Evolutionary conservation across 2,797 vertebrate species (phyloP).

Genomic region (Tokudaia tokunoshimensis): DNA sequence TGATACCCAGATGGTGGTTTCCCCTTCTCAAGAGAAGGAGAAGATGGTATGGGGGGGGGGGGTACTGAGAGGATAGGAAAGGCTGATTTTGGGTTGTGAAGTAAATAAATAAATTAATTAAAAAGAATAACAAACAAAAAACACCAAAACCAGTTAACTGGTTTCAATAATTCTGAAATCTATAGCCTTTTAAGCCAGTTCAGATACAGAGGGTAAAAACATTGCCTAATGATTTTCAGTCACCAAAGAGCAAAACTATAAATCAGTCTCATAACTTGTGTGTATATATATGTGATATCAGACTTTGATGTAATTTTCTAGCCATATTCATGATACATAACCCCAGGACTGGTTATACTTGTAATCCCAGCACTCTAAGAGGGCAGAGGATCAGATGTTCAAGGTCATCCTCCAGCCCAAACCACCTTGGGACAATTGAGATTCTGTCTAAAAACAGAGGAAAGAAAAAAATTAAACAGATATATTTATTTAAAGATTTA

Average conservation of each 20-base stretch:
- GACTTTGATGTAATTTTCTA: background rate
- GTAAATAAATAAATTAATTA: background rate
- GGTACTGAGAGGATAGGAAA: background rate
- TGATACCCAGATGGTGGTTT: background rate
- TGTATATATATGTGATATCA: conserved; percentile 12
- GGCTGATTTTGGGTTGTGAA: background rate
- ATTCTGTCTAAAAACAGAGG: background rate
- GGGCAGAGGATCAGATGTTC: background rate
- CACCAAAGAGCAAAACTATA: background rate
- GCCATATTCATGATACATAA: conserved; percentile 27
- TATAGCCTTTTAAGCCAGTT: background rate
- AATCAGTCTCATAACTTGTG: background rate
- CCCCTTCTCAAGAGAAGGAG: background rate
- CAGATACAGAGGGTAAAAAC: background rate
- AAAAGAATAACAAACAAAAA: background rate
- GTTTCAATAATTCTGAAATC: conserved; percentile 51
- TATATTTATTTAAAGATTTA: background rate
- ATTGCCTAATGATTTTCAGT: background rate
- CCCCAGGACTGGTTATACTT: background rate
- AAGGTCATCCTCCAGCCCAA: background rate
- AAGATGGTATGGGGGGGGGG: background rate
- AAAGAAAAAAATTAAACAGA: background rate
- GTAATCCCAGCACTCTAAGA: background rate
- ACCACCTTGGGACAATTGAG: background rate
- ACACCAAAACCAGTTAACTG: background rate